Evolutionary conservation across 30 jellyfish, hydroid and myxozoan genomes (phyloP).

Genomic region (Chironex yamaguchii): DNA sequence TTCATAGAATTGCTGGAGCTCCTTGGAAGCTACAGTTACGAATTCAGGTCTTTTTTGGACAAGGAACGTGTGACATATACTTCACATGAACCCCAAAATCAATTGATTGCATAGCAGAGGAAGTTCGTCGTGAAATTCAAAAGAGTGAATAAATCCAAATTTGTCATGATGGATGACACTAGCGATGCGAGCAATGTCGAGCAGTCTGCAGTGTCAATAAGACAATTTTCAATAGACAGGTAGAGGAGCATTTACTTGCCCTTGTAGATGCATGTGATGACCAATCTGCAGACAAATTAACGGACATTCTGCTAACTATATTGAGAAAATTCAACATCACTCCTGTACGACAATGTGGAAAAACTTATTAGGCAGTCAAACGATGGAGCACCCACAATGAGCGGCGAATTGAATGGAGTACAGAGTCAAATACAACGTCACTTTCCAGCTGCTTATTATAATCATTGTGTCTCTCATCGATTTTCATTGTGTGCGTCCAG

Average conservation of each 20-base stretch:
- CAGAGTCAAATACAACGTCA: slow-evolving; percentile 10
- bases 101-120: slow-evolving; percentile 22
- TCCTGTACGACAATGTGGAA: background rate
- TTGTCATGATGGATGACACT: slow-evolving; percentile 2
- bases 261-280: background rate
- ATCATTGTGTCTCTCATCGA: slow-evolving; percentile 28
- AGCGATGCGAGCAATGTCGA: background rate
- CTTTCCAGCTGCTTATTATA: slow-evolving; percentile 6
- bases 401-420: slow-evolving; percentile 36
- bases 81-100: slow-evolving; percentile 33
- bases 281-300: background rate
- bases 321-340: background rate
- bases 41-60: slow-evolving; percentile 4
- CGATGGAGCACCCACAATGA: slow-evolving; percentile 7
- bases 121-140: slow-evolving; percentile 15
- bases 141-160: background rate
- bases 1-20: slow-evolving; percentile 3
- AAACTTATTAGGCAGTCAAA: background rate
- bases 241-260: background rate
- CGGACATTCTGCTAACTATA: background rate
- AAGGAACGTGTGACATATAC: slow-evolving; percentile 11
- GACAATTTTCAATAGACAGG: too few species aligned
- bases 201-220: background rate
- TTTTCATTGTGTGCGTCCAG: slow-evolving; percentile 35
- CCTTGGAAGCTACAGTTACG: slow-evolving; percentile 20